phyloP scores from a whole-genome alignment of 2,113 vertebrate species.

The Harpagus bidentatus region DNA sequence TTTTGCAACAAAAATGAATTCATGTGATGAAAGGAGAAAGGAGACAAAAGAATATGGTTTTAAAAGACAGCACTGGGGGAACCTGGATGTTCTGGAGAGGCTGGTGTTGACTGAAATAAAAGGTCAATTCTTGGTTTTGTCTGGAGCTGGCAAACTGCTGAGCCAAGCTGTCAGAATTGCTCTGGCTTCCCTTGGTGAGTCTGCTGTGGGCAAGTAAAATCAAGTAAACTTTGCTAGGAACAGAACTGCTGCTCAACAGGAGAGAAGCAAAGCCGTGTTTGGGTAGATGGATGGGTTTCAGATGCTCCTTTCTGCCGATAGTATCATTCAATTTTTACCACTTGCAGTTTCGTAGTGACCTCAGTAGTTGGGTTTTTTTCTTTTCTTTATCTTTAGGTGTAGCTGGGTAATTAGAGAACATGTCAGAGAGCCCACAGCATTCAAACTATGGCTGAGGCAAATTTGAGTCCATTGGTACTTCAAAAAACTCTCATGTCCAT shows the following conservation, averaged over 20 bases:
- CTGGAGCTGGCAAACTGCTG: background rate
- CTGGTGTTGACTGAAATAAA: background rate
- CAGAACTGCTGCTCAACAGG: too few relatives aligned
- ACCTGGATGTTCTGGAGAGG: background rate
- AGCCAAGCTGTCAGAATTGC: background rate
- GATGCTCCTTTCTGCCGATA: fast-evolving
- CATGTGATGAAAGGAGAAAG: background rate
- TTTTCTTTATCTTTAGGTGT: background rate
- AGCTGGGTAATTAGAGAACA: background rate
- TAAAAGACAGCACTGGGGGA: background rate
- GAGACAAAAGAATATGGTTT: background rate
- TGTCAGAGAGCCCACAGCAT: too few relatives aligned
- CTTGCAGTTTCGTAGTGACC: background rate
- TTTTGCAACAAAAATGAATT: background rate
- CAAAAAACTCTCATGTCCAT: background rate
- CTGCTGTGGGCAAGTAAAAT: background rate
- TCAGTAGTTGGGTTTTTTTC: background rate
- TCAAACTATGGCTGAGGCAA: background rate
- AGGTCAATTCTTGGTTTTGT: background rate
- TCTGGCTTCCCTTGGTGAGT: background rate
- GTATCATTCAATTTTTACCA: background rate
- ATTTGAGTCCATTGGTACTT: background rate
- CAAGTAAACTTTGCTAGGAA: background rate
- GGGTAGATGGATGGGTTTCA: background rate
- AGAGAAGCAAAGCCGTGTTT: background rate